A percentile compares a stretch with the other conserved stretches of the same genome.
Conservation (phyloP, 2,113 vertebrate genomes). For the Dromiciops gliroides region DNA sequence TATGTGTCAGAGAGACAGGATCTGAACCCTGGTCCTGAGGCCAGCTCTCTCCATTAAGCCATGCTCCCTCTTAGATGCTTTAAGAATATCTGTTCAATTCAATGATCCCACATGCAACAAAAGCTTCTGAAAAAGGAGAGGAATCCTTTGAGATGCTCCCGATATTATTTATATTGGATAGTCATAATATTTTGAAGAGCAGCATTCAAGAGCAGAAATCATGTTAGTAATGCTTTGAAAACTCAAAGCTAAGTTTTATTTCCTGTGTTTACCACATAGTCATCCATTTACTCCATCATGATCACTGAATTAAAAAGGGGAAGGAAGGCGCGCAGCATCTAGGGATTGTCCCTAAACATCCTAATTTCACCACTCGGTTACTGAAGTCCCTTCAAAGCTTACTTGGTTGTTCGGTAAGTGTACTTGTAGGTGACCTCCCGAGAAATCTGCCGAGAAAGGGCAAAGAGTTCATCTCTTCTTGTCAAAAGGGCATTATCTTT, state of each 20-base stretch:
- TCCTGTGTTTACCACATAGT: constrained; percentile 15
- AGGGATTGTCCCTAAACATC: not conserved
- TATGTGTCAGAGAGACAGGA: not conserved
- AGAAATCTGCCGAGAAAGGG: constrained; percentile 94
- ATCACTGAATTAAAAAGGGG: not conserved
- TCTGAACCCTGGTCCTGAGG: not conserved
- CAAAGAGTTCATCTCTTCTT: constrained; percentile 95
- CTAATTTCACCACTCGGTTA: not conserved
- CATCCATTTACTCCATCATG: constrained; percentile 15
- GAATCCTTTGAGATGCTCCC: not conserved
- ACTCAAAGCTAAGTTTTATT: constrained; percentile 24
- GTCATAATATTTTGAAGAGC: not conserved
- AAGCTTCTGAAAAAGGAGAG: not conserved
- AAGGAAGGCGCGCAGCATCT: not conserved
- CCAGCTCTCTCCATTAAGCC: not conserved
- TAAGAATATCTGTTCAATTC: not conserved
- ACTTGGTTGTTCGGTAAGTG: constrained; percentile 96
- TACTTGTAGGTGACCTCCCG: constrained; percentile 98
- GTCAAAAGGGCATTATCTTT: constrained; percentile 93
- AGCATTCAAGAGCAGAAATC: not conserved
- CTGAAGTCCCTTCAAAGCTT: constrained; percentile 71
- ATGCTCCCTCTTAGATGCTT: not conserved
- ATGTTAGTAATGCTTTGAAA: constrained; percentile 35
- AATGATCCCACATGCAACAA: not conserved
- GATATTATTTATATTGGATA: not conserved